Base-by-base conservation (phyloP, 2,113 vertebrate genomes). In the Paracanthobrama guichenoti region DNA sequence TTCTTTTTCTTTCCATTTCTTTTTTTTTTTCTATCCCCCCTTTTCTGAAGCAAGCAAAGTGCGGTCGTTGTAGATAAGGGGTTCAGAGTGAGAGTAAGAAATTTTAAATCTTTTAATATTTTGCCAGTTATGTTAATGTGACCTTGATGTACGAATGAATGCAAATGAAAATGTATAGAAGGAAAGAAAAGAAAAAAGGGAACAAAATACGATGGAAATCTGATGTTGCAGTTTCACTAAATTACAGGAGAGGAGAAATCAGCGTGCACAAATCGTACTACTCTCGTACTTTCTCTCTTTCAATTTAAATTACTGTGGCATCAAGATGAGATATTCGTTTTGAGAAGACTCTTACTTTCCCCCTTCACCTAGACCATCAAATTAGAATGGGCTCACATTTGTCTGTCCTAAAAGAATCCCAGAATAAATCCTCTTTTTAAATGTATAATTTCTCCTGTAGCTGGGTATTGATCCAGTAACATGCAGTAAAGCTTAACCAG, bases 101-200 rank as follows among this genome's bases (percentile, higher is more conserved):
- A 92, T 91, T 90, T 88, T 39, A 93, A 88, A 93, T 92, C 90
- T 89, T 90, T 89, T 88, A 90, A 92, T 90, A 91, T 88, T 91
- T 91, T 92, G 90, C 91, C 90, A 91, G 92, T 84, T 91, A 91
- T 92, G 93, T 92, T 92, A 94, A 94, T 93, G 88, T 88, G 91
- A 89, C 91, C 92, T 93, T 93, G 91, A 93, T 94, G 91, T 92
- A 89, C 89, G 92, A 92, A 91, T 89, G 88, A 92, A 93, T 93
- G 91, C 91, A 93, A 93, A 93, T 94, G 88, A 91, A 90, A 93
- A 91, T 89, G 88, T 88, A 82, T 91, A 57, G 71, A 84, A 67
- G 81, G 50, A 82, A 24, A 59, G 13, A 5, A 72, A 11, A 24
- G n/a, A 46, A 44, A 84, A 75, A 44, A 10, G 31, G 26, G 57